Evolutionary conservation across 2,797 vertebrate species (phyloP).

Genomic region (Lepus oiostolus): DNA sequence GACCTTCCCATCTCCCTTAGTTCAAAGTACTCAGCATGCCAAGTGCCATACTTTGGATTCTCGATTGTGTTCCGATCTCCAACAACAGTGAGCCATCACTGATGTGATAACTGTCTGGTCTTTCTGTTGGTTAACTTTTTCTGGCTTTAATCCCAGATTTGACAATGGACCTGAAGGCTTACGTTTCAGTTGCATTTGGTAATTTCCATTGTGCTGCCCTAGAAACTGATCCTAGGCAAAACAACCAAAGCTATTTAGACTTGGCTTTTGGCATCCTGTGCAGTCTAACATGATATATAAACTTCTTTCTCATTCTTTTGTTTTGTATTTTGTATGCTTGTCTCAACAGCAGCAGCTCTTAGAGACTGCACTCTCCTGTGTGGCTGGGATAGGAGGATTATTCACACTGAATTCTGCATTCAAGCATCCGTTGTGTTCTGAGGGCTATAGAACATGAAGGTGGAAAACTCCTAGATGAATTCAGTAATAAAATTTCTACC

Average conservation of each 20-base stretch:
- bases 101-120: conserved; percentile 4
- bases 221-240: conserved; percentile 59
- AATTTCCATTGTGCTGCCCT: conserved; percentile 35
- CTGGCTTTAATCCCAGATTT: conserved; percentile 53
- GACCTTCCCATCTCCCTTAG: background rate
- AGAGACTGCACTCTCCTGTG: background rate
- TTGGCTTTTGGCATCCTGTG: conserved; percentile 15
- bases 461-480: background rate
- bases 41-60: background rate
- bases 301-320: background rate
- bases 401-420: background rate
- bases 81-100: background rate
- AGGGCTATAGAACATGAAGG: background rate
- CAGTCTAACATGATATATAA: background rate
- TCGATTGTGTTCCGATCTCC: background rate
- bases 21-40: background rate
- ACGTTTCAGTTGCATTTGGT: background rate
- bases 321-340: background rate
- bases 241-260: conserved; percentile 36
- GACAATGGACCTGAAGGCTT: conserved; percentile 37
- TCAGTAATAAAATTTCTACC: conserved; percentile 2
- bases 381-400: background rate
- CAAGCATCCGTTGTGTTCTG: background rate
- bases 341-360: background rate
- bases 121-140: conserved; percentile 42